A percentile compares a stretch with the other conserved stretches of the same genome.
Conservation (phyloP, 30 jellyfish, hydroid and myxozoan species). For the Morbakka virulenta region DNA sequence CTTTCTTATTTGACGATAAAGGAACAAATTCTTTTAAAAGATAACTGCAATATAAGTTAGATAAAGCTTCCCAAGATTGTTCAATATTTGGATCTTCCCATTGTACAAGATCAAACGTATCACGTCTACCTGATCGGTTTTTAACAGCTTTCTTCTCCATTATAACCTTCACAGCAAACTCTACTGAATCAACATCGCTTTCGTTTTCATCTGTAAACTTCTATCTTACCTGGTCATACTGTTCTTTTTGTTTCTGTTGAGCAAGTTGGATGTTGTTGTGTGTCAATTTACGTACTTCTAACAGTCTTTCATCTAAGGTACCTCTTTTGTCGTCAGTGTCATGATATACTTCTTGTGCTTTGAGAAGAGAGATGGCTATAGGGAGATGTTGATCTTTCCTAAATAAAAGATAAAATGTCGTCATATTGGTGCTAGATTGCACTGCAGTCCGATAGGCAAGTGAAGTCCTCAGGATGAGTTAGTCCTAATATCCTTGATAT, state of each 20-base stretch:
- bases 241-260: conserved; percentile 25
- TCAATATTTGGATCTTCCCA: conserved; percentile 33
- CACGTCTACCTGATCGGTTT: conserved; percentile 11
- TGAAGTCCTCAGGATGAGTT: conserved; percentile 8
- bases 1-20: too few relatives aligned
- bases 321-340: conserved; percentile 26
- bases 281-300: too few relatives aligned
- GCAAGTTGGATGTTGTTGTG: too few relatives aligned
- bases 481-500: conserved; percentile 49
- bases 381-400: conserved; percentile 57
- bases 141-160: not conserved
- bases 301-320: not conserved
- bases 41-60: conserved; percentile 1
- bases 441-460: conserved; percentile 38
- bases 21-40: not conserved
- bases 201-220: not conserved
- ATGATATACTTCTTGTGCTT: conserved; percentile 9
- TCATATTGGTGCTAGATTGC: conserved; percentile 16
- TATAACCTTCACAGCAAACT: not conserved
- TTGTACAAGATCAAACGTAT: conserved; percentile 15
- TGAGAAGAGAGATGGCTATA: conserved; percentile 20
- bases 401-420: conserved; percentile 31
- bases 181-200: too few relatives aligned
- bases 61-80: conserved; percentile 19
- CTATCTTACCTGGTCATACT: conserved; percentile 6